Base-by-base conservation (phyloP, 2,113 vertebrate species). In the Callipepla californica region DNA sequence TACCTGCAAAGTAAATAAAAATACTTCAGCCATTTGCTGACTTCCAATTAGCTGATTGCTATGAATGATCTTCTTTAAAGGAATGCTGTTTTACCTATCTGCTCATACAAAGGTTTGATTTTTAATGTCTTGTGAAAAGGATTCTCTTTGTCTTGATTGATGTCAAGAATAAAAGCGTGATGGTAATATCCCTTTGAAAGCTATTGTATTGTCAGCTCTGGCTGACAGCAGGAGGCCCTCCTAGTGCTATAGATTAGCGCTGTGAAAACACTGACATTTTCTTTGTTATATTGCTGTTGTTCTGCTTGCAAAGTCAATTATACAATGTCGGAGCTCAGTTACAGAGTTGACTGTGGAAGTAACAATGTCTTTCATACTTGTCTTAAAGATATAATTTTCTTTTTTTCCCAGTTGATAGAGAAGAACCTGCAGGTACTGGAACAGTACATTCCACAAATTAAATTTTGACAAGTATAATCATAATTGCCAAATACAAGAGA, bases 131-230 rank as follows among this genome's bases (percentile, higher is more conserved):
- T 91, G 91, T 97, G 98, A 97, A 97, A 98, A 98, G 96, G 97
- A 97, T 97, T 97, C 97, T 97, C 98, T 98, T 98, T 98, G 97
- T 98, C 97, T 98, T 98, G 97, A 98, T 98, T 98, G 98, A 98
- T 98, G 98, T 98, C 97, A 97, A 97, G 97, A 98, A 98, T 98
- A 97, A 98, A 98, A 97, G 98, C 97, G 67, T 97, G 97, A 97
- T 97, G 97, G 98, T 97, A 98, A 98, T 98, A 98, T 97, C 97
- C 98, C 96, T 98, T 98, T 97, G 98, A 98, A 98, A 97, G 97
- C 98, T 97, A 98, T 98, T 98, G 97, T 98, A 97, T 96, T 96
- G 98, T 97, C 97, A 97, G 97, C 97, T 97, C 97, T 95, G 96
- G 96, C 97, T 97, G 97, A 97, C 97, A 97, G 97, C 98, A 61